Base-by-base conservation (phyloP, 1,140 invertebrate genomes). In the Epicauta chinensis region DNA sequence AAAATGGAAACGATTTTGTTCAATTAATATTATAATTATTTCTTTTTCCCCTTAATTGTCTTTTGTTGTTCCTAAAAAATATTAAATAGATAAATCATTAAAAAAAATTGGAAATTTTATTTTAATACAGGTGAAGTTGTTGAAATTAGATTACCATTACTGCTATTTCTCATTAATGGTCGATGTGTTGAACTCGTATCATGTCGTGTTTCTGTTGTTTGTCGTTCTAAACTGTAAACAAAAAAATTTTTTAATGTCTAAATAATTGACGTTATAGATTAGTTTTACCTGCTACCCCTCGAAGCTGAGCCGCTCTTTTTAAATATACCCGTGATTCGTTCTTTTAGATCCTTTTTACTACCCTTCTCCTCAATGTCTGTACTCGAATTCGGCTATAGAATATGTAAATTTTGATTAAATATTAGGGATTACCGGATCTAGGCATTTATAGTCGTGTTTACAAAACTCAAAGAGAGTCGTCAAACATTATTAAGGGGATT, bases 261-360 rank as follows among this genome's bases (percentile, higher is more conserved):
- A n/a, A 12, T 46, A 12, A 30, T 31, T 23, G 16, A n/a, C 16
- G n/a, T 17, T 37, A 17, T 12, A 38, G 3, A 39, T 14, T 40
- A 12, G 10, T 7, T 41, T 48, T 74, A 87, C 85, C 84, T 85
- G 67, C 80, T 81, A 45, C 79, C 81, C 57, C 83, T 77, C 5
- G 81, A 82, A 57, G 78, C 67, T 3, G 75, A 75, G 7, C 75
- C 73, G 59, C 80, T 76, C 57, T 86, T 80, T 68, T 82, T 87
- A 61, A 93, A 92, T 73, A 93, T 88, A 43, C 83, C 87, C 1
- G 86, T 84, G 13, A 93, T 72, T 59, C 87, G 81, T 40, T 86
- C 87, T 64, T 86, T 85, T 40, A 91, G 70, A 71, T 89, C 83
- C 65, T 81, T 82, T 70, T 86, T 87, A 65, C 84, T 86, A 16